Percentiles rank a stretch among this genome's conserved stretches.
phyloP scores from a whole-genome alignment of 2,797 vertebrate species.

The Mus spretus region DNA sequence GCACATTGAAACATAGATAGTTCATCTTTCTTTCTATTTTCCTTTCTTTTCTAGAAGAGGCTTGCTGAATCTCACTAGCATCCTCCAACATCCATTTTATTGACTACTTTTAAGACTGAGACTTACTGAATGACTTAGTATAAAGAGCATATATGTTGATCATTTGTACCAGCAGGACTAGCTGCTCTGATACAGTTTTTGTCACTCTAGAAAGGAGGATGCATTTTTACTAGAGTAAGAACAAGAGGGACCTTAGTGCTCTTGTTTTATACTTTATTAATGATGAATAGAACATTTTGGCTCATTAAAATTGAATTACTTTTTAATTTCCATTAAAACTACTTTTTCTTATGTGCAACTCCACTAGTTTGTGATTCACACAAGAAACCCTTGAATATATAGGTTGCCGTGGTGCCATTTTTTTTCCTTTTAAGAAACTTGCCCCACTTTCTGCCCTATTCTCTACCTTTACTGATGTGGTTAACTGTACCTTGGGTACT shows the following conservation, averaged over 20 bases:
- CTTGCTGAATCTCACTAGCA: neutral
- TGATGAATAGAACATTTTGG: slow-evolving; percentile 42
- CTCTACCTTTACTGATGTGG: neutral
- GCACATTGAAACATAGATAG: neutral
- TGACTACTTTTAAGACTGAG: slow-evolving; percentile 36
- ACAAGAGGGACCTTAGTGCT: slow-evolving; percentile 26
- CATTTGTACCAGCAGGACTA: slow-evolving; percentile 50
- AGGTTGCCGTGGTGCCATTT: neutral
- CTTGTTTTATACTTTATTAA: slow-evolving; percentile 67
- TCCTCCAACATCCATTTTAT: slow-evolving; percentile 1
- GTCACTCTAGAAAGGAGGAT: slow-evolving; percentile 35
- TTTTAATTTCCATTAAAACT: slow-evolving; percentile 66
- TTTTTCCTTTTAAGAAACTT: slow-evolving; percentile 9
- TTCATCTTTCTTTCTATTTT: slow-evolving; percentile 35
- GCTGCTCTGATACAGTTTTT: slow-evolving; percentile 33
- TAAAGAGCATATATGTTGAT: slow-evolving; percentile 53
- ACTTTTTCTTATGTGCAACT: slow-evolving; percentile 22
- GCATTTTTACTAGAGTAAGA: slow-evolving; percentile 30
- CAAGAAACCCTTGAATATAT: slow-evolving; percentile 18
- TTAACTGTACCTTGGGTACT: slow-evolving; percentile 8
- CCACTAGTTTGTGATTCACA: slow-evolving; percentile 29
- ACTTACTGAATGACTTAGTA: neutral
- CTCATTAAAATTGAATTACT: slow-evolving; percentile 62
- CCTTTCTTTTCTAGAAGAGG: slow-evolving; percentile 29
- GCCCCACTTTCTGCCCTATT: slow-evolving; percentile 2